phyloP scores from a whole-genome alignment of 2,797 vertebrate species.

The Furcifer pardalis region DNA sequence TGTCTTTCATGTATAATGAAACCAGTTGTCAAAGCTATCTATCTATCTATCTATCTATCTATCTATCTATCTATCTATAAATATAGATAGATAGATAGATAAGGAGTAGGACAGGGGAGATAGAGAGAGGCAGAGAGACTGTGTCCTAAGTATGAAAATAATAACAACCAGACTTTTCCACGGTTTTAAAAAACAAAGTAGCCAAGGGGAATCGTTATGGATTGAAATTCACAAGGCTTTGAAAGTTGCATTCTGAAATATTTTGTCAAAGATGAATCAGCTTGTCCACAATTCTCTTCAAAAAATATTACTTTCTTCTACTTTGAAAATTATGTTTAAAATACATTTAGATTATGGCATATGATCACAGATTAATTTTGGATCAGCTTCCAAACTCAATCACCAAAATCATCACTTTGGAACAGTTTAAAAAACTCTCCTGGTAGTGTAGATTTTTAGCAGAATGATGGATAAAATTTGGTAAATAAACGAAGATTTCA shows the following conservation, averaged over 20 bases:
- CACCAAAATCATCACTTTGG: background rate
- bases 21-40: background rate
- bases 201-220: conserved; percentile 22
- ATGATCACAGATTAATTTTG: background rate
- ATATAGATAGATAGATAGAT: too few species aligned
- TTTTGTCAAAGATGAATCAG: conserved; percentile 15
- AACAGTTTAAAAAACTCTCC: background rate
- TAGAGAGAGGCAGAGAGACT: background rate
- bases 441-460: background rate
- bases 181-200: background rate
- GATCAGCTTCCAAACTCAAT: conserved; percentile 25
- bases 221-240: conserved; percentile 10
- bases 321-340: conserved; percentile 29
- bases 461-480: background rate
- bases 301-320: background rate
- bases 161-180: conserved; percentile 15
- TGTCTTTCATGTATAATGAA: conserved; percentile 35
- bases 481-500: background rate
- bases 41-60: background rate
- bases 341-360: background rate
- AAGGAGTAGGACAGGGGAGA: too few species aligned
- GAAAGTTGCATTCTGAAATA: conserved; percentile 16
- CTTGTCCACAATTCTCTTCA: background rate
- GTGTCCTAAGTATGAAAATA: background rate
- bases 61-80: background rate